Conservation (phyloP, 2,797 vertebrate genomes). For the Poeciliopsis infans region DNA sequence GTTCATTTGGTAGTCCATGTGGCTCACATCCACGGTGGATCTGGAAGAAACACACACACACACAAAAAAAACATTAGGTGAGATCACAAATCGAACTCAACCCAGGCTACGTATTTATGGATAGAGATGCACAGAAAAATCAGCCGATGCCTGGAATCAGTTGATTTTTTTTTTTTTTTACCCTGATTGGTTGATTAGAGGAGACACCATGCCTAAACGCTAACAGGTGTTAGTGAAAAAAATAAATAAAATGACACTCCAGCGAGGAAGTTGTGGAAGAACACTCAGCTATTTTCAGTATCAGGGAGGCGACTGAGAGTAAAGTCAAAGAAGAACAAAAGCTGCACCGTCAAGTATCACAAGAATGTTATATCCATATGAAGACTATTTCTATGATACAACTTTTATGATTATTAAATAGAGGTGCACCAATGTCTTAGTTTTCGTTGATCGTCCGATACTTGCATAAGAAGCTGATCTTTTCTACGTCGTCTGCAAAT, state of each 20-base stretch:
- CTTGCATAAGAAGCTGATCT: too few relatives aligned
- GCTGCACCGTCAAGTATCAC: background rate
- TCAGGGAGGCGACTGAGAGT: background rate
- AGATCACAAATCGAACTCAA: conserved; percentile 3
- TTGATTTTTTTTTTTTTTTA: conserved; percentile 4
- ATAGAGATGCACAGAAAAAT: conserved; percentile 1
- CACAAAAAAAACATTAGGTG: conserved; percentile 2
- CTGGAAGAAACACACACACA: conserved; percentile 75
- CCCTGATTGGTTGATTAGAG: background rate
- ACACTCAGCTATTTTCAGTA: background rate
- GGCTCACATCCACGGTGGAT: conserved; percentile 83
- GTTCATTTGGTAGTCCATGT: conserved; percentile 75
- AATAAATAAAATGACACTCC: background rate
- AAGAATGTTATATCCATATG: background rate
- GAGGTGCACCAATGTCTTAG: too few relatives aligned
- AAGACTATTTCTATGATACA: background rate
- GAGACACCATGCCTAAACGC: background rate
- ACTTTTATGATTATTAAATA: background rate
- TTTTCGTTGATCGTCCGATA: too few relatives aligned
- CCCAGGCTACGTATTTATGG: background rate
- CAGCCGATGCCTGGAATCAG: background rate
- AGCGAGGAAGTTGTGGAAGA: background rate
- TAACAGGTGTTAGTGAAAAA: background rate
- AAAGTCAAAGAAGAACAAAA: background rate
- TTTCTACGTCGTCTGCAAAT: too few relatives aligned